Evolutionary conservation across 2,888 invertebrate genomes (phyloP), one percentile per base, ranked within the genome.

Genomic region (Cinara cedri): DNA sequence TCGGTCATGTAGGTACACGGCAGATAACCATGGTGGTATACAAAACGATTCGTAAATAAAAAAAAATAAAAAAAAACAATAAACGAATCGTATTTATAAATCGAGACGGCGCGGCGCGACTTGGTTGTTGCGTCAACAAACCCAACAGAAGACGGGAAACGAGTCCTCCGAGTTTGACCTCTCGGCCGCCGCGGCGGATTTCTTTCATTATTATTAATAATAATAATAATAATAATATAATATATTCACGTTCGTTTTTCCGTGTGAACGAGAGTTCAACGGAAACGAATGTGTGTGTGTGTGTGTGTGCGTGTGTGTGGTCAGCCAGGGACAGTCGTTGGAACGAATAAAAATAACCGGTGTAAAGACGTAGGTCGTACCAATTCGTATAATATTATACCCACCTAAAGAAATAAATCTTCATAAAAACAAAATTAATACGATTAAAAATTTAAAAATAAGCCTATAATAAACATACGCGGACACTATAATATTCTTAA

Each of bases 251-350:
- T 65, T 51, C 26, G 3, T 26, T 24, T 51, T 68, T 51, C 68
- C 51, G 68, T 51, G 68, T 14, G n/a, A 49, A 68, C 51, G 26
- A 68, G 26, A 51, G 51, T 51, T 51, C 13, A 68, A 68, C 51
- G 68, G 68, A 68, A 68, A 51, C 26, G 51, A 9, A 6, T 49
- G 49, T n/a, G 26, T 49, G 24, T n/a, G 16, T 24, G 65, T 21
- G 65, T n/a, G n/a, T n/a, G n/a, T n/a, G 34, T 49, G 49, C 11
- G 26, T 49, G 24, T n/a, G 16, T 24, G 65, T 21, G 65, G 65
- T 65, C 65, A 65, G 65, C 46, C 24, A n/a, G n/a, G 46, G 46
- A 65, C 3, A 49, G 46, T 66, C 24, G 49, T 49, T 49, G n/a
- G 6, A 68, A 68, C 3, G 34, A 34, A 34, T 34, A 34, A 49